These are phyloP conservation scores for Brachyistius frenatus DNA, from an alignment of 2,113 vertebrate species.

Conservation along the genomic window DNA sequence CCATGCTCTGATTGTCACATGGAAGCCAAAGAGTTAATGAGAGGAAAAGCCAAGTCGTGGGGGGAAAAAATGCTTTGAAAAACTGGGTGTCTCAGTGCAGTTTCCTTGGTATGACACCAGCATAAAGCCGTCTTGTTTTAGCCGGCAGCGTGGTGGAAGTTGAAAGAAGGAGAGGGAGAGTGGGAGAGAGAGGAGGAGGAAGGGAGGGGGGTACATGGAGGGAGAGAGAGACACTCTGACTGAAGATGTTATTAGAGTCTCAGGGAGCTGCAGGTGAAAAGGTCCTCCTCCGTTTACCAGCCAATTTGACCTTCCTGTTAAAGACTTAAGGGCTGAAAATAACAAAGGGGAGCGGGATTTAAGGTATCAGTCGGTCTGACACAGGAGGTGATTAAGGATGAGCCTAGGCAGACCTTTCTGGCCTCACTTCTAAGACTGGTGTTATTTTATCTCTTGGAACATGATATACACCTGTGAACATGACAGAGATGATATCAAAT, in stretches of 20 bases:
- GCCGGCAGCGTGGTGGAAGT: slow-evolving; percentile 69
- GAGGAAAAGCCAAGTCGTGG: slow-evolving; percentile 33
- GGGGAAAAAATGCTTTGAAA: slow-evolving; percentile 55
- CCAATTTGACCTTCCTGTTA: slow-evolving; percentile 45
- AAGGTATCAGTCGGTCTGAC: not conserved
- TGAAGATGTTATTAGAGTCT: slow-evolving; percentile 88
- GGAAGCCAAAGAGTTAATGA: slow-evolving; percentile 34
- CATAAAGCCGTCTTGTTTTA: slow-evolving; percentile 85
- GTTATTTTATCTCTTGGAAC: slow-evolving; percentile 35
- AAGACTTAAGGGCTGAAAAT: slow-evolving; percentile 24
- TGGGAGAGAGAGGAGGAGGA: slow-evolving; percentile 1
- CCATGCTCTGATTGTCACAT: not conserved
- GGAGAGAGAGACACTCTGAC: slow-evolving; percentile 61
- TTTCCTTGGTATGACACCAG: slow-evolving; percentile 76
- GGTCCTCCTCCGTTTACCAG: slow-evolving; percentile 80
- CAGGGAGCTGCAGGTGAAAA: slow-evolving; percentile 96
- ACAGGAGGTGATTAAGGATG: not conserved
- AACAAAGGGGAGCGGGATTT: not conserved
- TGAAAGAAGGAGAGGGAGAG: slow-evolving; percentile 56
- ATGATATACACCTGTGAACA: slow-evolving; percentile 51
- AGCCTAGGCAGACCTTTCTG: slow-evolving; percentile 30
- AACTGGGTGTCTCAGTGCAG: slow-evolving; percentile 65
- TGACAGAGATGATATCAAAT: slow-evolving; percentile 45
- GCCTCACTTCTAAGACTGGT: slow-evolving; percentile 29
- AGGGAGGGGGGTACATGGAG: slow-evolving; percentile 31